Base-by-base conservation (phyloP, 2,797 vertebrate species). In the Lacerta agilis region DNA sequence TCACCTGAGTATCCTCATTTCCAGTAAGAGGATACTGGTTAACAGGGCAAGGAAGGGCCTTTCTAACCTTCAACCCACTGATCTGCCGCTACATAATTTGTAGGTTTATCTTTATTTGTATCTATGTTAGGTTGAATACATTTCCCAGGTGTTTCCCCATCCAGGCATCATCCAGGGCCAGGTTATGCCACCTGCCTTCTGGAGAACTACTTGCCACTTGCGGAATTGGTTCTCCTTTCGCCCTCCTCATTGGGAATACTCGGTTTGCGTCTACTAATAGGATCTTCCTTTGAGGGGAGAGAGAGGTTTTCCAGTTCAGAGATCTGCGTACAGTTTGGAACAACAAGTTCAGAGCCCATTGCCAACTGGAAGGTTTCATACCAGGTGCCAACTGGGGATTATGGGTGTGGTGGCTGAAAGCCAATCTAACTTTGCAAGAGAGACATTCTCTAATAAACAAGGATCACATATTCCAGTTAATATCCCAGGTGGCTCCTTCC, bases 171-270 rank as follows among this genome's bases (percentile, higher is more conserved):
- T 58, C 17, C 27, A 20, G 23, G n/a, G 11, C 10, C 25, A 71
- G 66, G 72, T 45, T 8, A 43, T 18, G 5, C 38, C 64, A 15
- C 10, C 8, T n/a, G 49, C 29, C 55, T 73, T 43, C 5, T n/a
- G 25, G 23, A 23, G 79, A 43, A n/a, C 3, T 29, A 18, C 6
- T n/a, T 25, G 75, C 29, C 33, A 58, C 58, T 43, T 64, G 55
- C 5, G 17, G 38, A 45, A 18, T 55, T 45, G 20, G 58, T 23
- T 3, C 23, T 4, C 89, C 79, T 88, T 94, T 92, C 94, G 83
- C 91, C 82, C 85, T 90, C 45, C 41, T 33, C 88, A 0, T 93
- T 90, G 76, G 92, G 77, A 45, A 29, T 82, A 90, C 88, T 76
- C 58, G 0, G 0, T 82, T 85, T 86, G 58, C 41, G 15, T 1